Conservation (phyloP, 2,797 vertebrate species). For the Bucorvus abyssinicus region DNA sequence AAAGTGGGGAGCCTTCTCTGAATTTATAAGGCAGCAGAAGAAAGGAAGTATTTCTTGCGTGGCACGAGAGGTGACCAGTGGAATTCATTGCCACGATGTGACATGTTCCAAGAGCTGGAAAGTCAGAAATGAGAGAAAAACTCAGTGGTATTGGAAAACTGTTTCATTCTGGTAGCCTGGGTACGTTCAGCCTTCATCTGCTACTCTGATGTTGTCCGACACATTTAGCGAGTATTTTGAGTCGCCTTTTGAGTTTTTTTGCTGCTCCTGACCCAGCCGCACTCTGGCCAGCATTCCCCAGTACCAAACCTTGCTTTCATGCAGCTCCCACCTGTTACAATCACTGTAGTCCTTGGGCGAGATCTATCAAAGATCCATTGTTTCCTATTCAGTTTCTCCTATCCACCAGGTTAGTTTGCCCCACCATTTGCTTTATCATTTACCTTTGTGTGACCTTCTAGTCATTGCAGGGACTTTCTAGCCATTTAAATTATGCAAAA, state of each 20-base stretch:
- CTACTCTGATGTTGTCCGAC: not conserved
- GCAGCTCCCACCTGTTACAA: not conserved
- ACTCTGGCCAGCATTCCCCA: not conserved
- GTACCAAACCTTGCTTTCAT: not conserved
- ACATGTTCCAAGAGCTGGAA: not conserved
- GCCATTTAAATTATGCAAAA: not conserved
- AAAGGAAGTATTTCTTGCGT: not conserved
- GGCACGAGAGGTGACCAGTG: rapidly evolving
- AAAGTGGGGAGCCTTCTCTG: not conserved
- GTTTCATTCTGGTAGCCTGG: conserved; percentile 78
- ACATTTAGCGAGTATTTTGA: not conserved
- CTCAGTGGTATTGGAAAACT: conserved; percentile 78
- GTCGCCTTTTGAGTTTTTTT: not conserved
- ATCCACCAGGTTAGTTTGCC: not conserved
- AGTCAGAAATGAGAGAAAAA: not conserved
- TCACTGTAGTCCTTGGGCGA: not conserved
- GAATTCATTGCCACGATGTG: not conserved
- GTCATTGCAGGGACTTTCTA: not conserved
- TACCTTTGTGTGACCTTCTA: not conserved
- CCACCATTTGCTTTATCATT: not conserved
- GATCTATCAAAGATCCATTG: not conserved
- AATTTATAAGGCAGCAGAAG: not conserved
- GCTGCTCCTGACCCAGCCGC: not conserved
- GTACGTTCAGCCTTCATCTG: conserved; percentile 73
- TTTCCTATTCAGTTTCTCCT: not conserved